Conservation (phyloP, 2,113 vertebrate genomes). For the Ciconia boyciana region DNA sequence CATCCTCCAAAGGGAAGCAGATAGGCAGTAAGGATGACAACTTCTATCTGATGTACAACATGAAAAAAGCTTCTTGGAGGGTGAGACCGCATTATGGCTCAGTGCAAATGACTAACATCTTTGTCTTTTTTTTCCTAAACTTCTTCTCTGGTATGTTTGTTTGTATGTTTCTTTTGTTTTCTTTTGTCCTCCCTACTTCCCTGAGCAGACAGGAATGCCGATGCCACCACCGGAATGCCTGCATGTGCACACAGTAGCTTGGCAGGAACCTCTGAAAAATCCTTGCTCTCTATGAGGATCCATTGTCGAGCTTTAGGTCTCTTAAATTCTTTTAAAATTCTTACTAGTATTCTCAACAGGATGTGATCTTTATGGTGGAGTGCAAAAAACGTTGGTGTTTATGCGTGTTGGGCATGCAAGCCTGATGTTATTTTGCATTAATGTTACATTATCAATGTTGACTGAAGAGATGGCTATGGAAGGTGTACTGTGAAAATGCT, state of each 20-base stretch:
- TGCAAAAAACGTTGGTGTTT: neutral
- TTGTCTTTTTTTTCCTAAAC: neutral
- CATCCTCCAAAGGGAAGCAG: neutral
- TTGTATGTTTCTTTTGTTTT: neutral
- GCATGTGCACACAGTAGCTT: conserved; percentile 1
- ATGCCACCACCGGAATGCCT: conserved; percentile 24
- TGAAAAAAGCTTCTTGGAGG: neutral
- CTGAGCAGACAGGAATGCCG: neutral
- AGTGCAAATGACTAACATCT: neutral
- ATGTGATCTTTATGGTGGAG: neutral
- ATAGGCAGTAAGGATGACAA: neutral
- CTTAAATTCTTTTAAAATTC: neutral
- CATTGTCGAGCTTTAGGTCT: neutral
- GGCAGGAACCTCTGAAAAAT: neutral
- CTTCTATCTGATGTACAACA: neutral
- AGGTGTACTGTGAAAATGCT: neutral
- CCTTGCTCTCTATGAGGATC: neutral
- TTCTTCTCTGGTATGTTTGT: neutral
- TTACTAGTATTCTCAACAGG: neutral
- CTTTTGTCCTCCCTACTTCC: neutral
- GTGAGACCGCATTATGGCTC: conserved; percentile 12
- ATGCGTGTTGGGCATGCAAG: neutral
- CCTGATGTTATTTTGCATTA: neutral
- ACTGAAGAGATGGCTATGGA: neutral
- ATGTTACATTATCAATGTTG: rapidly evolving